Conservation (phyloP, 2,797 vertebrate species). For the Helarctos malayanus region DNA sequence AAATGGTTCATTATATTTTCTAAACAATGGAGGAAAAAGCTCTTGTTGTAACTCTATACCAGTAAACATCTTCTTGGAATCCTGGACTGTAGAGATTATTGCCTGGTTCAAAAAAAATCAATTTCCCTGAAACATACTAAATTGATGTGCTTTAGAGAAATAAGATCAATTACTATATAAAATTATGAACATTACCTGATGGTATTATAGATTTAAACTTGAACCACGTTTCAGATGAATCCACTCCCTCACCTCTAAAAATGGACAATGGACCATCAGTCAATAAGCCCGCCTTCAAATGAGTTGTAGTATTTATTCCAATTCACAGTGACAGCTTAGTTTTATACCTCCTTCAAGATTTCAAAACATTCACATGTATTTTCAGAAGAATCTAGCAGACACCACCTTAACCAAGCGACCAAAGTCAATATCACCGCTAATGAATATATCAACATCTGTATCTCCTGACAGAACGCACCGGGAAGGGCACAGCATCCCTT, state of each 20-base stretch:
- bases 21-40: background rate
- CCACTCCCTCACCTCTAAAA: background rate
- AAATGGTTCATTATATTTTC: background rate
- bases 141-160: background rate
- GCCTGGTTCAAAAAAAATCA: background rate
- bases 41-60: background rate
- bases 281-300: background rate
- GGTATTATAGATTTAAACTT: background rate
- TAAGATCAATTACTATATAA: background rate
- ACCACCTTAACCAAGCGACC: background rate
- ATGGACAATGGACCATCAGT: no score
- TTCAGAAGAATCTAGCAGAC: background rate
- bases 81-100: background rate
- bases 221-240: background rate
- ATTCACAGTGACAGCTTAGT: background rate
- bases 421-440: background rate
- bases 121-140: background rate
- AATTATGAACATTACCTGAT: background rate
- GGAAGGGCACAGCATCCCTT: background rate
- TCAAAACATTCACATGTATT: background rate
- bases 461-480: fast-evolving
- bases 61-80: background rate
- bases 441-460: background rate
- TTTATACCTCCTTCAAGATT: background rate
- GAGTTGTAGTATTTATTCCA: background rate